Conservation (phyloP, 2,888 invertebrate genomes). For the Anaspis maculata region DNA sequence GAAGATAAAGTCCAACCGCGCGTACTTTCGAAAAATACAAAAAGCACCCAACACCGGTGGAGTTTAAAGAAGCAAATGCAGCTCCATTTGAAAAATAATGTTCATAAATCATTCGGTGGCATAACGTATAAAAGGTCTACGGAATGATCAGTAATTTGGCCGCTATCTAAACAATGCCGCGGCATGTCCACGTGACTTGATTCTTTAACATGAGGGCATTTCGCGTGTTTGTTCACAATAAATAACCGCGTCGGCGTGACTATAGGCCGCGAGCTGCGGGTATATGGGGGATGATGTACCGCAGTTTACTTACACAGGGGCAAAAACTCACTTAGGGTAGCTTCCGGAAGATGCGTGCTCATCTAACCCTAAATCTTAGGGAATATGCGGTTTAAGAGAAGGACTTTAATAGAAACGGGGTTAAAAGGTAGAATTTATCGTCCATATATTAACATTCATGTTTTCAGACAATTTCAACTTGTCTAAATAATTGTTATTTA, state of each 20-base stretch:
- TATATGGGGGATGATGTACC: conserved; percentile 16
- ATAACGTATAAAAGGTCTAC: conserved; percentile 12
- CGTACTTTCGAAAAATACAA: too few relatives aligned
- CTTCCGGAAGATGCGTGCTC: conserved; percentile 25
- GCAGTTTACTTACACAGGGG: conserved; percentile 12
- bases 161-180: conserved; percentile 18
- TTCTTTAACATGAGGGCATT: conserved; percentile 18
- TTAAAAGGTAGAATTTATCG: conserved; percentile 22
- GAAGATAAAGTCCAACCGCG: too few relatives aligned
- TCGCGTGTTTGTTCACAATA: conserved; percentile 20
- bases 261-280: conserved; percentile 9
- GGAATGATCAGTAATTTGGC: conserved; percentile 21
- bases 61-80: too few relatives aligned
- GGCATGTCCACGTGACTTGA: conserved; percentile 18
- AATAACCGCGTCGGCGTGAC: conserved; percentile 13
- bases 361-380: conserved; percentile 27
- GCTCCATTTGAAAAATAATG: conserved; percentile 15
- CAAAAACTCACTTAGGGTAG: conserved; percentile 19
- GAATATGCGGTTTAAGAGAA: conserved; percentile 22
- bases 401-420: conserved; percentile 15
- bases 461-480: conserved; percentile 8
- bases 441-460: conserved; percentile 18
- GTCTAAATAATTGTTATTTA: conserved; percentile 12
- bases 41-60: too few relatives aligned
- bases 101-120: conserved; percentile 13